Percentiles rank a stretch among this genome's conserved stretches.
Conservation (phyloP, 2,888 invertebrate species). For the Drosophila neutralis region DNA sequence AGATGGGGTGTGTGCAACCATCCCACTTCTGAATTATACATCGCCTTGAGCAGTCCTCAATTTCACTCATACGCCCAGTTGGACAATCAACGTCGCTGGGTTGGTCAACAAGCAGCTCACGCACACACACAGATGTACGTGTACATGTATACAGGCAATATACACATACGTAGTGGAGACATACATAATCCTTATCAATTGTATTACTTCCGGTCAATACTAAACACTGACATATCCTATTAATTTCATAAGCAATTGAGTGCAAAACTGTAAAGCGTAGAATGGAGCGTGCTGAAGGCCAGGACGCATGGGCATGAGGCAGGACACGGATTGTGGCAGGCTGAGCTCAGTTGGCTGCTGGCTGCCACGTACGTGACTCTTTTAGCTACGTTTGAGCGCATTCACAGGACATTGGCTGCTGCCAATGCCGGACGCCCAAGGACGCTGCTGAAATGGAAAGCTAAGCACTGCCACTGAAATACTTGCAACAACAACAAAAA, state of each 20-base stretch:
- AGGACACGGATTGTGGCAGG: conserved; percentile 23
- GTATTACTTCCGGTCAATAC: conserved; percentile 81
- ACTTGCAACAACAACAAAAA: conserved; percentile 10
- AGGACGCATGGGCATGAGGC: conserved; percentile 2
- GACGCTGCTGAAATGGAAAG: conserved; percentile 47
- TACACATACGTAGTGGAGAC: conserved; percentile 11
- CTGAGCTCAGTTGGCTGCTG: conserved; percentile 36
- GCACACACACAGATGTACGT: conserved; percentile 30
- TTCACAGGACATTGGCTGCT: conserved; percentile 63
- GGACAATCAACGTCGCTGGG: conserved; percentile 64
- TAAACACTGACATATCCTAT: conserved; percentile 81
- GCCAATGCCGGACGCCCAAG: conserved; percentile 21
- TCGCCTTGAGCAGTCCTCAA: conserved; percentile 57
- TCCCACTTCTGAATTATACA: conserved; percentile 20
- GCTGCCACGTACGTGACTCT: conserved; percentile 70
- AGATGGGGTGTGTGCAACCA: conserved; percentile 18
- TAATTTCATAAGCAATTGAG: conserved; percentile 81
- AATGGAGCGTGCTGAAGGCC: conserved; percentile 34
- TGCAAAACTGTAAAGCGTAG: conserved; percentile 79
- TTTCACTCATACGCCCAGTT: conserved; percentile 79
- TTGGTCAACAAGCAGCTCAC: conserved; percentile 56
- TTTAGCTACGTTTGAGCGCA: conserved; percentile 74
- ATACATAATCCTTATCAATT: conserved; percentile 80
- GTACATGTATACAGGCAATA: conserved; percentile 23
- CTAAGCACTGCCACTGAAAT: conserved; percentile 41